phyloP scores from a whole-genome alignment of 1,140 invertebrate genomes.

The Dysdera silvatica region DNA sequence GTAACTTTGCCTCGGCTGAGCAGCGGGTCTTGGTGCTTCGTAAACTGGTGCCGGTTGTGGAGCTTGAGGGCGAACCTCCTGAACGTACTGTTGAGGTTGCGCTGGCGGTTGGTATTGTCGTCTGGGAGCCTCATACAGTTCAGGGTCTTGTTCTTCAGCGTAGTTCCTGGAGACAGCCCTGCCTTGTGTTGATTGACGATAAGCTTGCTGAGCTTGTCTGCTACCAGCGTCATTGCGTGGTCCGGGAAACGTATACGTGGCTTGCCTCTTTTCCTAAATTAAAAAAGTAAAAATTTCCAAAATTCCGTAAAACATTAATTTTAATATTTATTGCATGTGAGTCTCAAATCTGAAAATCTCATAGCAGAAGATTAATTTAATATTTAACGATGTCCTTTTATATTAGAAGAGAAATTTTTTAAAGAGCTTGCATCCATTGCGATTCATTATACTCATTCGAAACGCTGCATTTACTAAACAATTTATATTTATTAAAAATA shows the following conservation, averaged over 20 bases:
- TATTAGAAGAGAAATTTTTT: too few relatives aligned
- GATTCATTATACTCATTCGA: too few relatives aligned
- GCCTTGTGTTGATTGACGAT: background rate
- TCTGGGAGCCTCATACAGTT: constrained; percentile 7
- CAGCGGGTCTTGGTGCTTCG: constrained; percentile 1
- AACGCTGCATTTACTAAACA: too few relatives aligned
- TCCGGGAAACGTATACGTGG: constrained; percentile 21
- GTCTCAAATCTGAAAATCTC: too few relatives aligned
- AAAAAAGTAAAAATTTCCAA: too few relatives aligned
- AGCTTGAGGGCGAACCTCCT: background rate
- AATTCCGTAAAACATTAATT: too few relatives aligned
- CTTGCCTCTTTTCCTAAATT: constrained; percentile 20
- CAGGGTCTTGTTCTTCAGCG: constrained; percentile 5
- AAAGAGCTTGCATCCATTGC: too few relatives aligned
- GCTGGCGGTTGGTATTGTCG: constrained; percentile 8
- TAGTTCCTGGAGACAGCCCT: background rate
- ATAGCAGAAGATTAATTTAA: too few relatives aligned
- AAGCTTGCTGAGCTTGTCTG: background rate
- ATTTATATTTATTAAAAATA: too few relatives aligned
- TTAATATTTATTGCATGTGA: too few relatives aligned
- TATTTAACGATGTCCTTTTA: too few relatives aligned
- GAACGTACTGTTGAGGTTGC: constrained; percentile 13
- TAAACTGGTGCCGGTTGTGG: background rate
- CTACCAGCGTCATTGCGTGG: constrained; percentile 9
- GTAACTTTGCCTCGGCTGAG: too few relatives aligned